Conservation (phyloP, 2,797 vertebrate species). For the Silurus aristotelis region DNA sequence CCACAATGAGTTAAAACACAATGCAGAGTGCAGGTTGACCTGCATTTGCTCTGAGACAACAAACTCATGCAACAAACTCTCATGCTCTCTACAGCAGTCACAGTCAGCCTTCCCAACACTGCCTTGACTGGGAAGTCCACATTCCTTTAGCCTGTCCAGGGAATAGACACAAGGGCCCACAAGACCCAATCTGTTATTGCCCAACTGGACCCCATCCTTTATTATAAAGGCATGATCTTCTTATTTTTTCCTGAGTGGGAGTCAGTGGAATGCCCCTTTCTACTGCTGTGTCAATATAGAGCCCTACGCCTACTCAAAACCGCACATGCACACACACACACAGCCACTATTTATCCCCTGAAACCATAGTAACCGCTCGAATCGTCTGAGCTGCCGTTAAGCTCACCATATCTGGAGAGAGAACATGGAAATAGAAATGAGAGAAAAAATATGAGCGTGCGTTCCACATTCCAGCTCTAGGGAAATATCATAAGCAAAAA, state of each 20-base stretch:
- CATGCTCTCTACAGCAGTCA: constrained; percentile 25
- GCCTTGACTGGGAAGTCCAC: constrained; percentile 33
- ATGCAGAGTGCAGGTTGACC: constrained; percentile 26
- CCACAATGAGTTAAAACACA: constrained; percentile 41
- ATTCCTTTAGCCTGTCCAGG: constrained; percentile 34
- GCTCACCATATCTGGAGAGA: constrained; percentile 57
- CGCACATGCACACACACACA: constrained; percentile 42
- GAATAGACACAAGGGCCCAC: constrained; percentile 11
- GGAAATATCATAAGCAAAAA: constrained; percentile 43
- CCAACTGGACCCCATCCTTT: neutral
- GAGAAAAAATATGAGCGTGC: constrained; percentile 21
- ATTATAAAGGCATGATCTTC: constrained; percentile 15
- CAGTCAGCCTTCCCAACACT: neutral
- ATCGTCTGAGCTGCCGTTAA: constrained; percentile 44
- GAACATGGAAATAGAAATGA: constrained; percentile 48
- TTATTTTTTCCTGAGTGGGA: constrained; percentile 39
- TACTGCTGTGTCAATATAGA: constrained; percentile 34
- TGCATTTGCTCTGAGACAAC: constrained; percentile 40
- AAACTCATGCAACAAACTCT: constrained; percentile 14
- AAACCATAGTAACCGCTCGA: constrained; percentile 51
- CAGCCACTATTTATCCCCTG: constrained; percentile 52
- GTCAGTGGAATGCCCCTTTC: constrained; percentile 47
- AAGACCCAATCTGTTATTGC: constrained; percentile 28
- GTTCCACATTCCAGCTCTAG: constrained; percentile 48
- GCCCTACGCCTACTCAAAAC: constrained; percentile 50